Percentiles rank a stretch among this genome's conserved stretches.
Conservation (phyloP, 2,888 invertebrate species). For the Brachylomia viminalis region DNA sequence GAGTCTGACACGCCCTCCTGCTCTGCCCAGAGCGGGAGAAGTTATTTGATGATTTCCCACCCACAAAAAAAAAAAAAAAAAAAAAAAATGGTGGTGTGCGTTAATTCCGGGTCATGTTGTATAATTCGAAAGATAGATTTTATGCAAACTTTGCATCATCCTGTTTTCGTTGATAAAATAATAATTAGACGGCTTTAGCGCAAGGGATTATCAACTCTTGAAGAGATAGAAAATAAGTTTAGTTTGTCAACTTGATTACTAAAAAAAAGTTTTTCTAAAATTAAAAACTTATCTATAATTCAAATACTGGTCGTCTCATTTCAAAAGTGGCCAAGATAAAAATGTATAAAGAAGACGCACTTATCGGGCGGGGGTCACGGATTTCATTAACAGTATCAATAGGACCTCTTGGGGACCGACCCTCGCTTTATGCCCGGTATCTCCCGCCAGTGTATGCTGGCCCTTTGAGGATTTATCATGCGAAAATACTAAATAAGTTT, state of each 20-base stretch:
- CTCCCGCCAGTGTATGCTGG: constrained; percentile 67
- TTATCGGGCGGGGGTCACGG: constrained; percentile 76
- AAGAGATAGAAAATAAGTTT: too few species aligned
- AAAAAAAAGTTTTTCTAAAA: constrained; percentile 2
- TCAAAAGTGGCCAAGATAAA: constrained; percentile 54
- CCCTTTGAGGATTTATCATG: constrained; percentile 63
- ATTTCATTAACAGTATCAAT: constrained; percentile 84
- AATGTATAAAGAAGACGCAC: constrained; percentile 64
- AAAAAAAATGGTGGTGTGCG: too few species aligned
- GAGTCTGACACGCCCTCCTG: too few species aligned
- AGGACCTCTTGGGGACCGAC: constrained; percentile 73
- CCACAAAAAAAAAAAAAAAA: too few species aligned
- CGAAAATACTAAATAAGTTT: constrained; percentile 51
- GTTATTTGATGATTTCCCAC: too few species aligned
- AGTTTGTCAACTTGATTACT: background rate
- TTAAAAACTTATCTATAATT: constrained; percentile 36
- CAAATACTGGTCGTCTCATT: constrained; percentile 43
- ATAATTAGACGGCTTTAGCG: constrained; percentile 13
- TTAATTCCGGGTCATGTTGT: too few species aligned
- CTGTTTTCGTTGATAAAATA: constrained; percentile 19
- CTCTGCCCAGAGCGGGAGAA: too few species aligned
- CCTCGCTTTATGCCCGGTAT: constrained; percentile 69
- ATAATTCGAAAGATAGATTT: background rate
- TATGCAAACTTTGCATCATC: constrained; percentile 7
- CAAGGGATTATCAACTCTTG: constrained; percentile 1